Evolutionary conservation across 2,113 vertebrate species (phyloP).

Genomic region (Pseudorectes ferrugineus): DNA sequence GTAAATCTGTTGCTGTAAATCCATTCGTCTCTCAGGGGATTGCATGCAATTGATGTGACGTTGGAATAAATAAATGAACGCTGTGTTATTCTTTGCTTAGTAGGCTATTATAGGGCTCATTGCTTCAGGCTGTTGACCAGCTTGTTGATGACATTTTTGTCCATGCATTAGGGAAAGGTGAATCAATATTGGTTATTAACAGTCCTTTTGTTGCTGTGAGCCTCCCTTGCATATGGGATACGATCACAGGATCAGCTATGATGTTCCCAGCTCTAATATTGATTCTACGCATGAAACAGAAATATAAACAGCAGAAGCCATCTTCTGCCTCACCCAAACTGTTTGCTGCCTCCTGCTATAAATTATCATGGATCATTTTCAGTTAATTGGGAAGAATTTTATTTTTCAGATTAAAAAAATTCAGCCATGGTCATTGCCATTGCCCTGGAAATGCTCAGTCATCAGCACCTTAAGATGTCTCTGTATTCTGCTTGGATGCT

Average conservation of each 20-base stretch:
- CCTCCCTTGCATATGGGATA: not conserved
- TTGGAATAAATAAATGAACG: not conserved
- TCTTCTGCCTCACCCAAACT: not conserved
- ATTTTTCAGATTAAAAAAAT: not conserved
- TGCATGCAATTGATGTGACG: not conserved
- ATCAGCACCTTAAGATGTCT: not conserved
- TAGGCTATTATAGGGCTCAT: not conserved
- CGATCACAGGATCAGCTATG: not conserved
- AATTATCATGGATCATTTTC: not conserved
- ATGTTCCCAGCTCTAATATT: not conserved
- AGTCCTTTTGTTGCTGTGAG: not conserved
- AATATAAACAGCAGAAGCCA: not conserved
- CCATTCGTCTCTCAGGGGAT: fast-evolving
- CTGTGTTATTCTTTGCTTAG: constrained; percentile 12
- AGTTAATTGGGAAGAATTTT: not conserved
- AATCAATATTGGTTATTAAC: constrained; percentile 42
- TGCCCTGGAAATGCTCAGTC: not conserved
- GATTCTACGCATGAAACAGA: not conserved
- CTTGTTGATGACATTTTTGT: constrained; percentile 13
- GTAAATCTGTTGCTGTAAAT: not conserved
- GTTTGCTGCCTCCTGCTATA: not conserved
- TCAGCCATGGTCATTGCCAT: not conserved
- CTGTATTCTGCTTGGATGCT: not conserved
- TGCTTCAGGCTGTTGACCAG: constrained; percentile 6
- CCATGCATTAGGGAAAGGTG: not conserved